A percentile compares a stretch with the other conserved stretches of the same genome.
phyloP scores from a whole-genome alignment of 1,140 invertebrate genomes.

The Drosophila simulans region DNA sequence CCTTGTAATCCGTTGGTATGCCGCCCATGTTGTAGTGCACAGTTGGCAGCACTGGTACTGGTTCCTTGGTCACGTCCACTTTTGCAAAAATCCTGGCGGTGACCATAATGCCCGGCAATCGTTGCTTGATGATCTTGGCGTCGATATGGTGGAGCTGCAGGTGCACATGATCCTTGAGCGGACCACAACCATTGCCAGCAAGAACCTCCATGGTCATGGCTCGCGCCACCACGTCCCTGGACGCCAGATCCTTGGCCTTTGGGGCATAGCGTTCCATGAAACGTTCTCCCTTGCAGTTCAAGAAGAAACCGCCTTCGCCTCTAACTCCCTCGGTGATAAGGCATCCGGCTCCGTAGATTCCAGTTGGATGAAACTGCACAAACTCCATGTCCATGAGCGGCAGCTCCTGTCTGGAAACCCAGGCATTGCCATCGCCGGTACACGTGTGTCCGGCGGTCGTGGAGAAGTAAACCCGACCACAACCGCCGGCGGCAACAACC shows the following conservation, averaged over 20 bases:
- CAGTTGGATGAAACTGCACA: slow-evolving; percentile 99
- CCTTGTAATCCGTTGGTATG: slow-evolving; percentile 97
- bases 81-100: slow-evolving; percentile 99
- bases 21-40: slow-evolving; percentile 99
- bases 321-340: slow-evolving; percentile 98
- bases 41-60: slow-evolving; percentile 98
- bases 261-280: slow-evolving; percentile 99
- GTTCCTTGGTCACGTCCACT: slow-evolving; percentile 98
- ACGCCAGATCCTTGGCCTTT: slow-evolving; percentile 98
- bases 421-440: slow-evolving; percentile 98
- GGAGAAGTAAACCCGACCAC: slow-evolving; percentile 97
- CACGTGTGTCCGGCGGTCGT: slow-evolving; percentile 99
- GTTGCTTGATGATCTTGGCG: slow-evolving; percentile 92
- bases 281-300: slow-evolving; percentile 97
- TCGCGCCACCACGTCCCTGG: slow-evolving; percentile 98
- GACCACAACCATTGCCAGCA: slow-evolving; percentile 96
- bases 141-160: slow-evolving; percentile 98
- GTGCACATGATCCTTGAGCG: slow-evolving; percentile 98
- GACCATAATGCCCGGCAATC: slow-evolving; percentile 93
- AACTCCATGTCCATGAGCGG: slow-evolving; percentile 98
- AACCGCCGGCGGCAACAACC: slow-evolving; percentile 92
- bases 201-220: slow-evolving; percentile 99
- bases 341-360: slow-evolving; percentile 99
- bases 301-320: slow-evolving; percentile 97
- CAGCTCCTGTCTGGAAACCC: slow-evolving; percentile 95